Evolutionary conservation across 1,140 invertebrate genomes (phyloP).

Genomic region (Drosophila santomea): DNA sequence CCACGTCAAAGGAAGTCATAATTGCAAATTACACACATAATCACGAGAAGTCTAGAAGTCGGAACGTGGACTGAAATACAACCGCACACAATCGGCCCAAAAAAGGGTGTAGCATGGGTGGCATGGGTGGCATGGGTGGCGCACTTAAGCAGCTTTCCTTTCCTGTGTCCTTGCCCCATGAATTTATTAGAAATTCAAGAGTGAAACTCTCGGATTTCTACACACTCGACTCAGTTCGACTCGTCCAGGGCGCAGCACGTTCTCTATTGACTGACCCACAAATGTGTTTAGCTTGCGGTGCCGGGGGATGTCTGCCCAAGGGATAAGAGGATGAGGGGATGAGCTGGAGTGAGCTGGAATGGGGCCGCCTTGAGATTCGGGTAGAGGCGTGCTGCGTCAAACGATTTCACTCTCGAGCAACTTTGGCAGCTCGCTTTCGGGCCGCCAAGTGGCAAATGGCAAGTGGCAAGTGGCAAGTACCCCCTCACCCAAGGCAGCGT

Average conservation of each 20-base stretch:
- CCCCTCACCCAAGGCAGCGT: constrained; percentile 57
- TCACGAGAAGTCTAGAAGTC: constrained; percentile 23
- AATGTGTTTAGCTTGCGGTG: constrained; percentile 48
- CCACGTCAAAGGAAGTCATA: constrained; percentile 68
- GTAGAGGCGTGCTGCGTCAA: constrained; percentile 56
- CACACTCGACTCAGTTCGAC: constrained; percentile 27
- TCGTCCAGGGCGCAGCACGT: constrained; percentile 36
- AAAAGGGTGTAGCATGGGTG: background rate
- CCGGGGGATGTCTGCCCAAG: background rate
- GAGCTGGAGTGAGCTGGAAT: background rate
- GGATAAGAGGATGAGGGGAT: background rate
- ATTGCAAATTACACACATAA: constrained; percentile 78
- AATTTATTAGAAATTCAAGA: constrained; percentile 82
- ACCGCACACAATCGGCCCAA: constrained; percentile 19
- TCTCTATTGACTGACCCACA: constrained; percentile 71
- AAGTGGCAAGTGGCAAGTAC: background rate
- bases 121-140: background rate
- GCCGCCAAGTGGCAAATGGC: background rate
- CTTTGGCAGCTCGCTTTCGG: constrained; percentile 27
- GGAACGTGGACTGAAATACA: background rate
- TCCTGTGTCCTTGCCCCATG: constrained; percentile 32
- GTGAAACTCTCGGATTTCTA: constrained; percentile 71
- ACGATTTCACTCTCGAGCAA: constrained; percentile 60
- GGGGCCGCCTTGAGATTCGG: background rate
- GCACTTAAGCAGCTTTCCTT: constrained; percentile 15